Evolutionary conservation across 2,113 vertebrate genomes (phyloP), one percentile per base, ranked within the genome.

Genomic region (Burhinus oedicnemus): DNA sequence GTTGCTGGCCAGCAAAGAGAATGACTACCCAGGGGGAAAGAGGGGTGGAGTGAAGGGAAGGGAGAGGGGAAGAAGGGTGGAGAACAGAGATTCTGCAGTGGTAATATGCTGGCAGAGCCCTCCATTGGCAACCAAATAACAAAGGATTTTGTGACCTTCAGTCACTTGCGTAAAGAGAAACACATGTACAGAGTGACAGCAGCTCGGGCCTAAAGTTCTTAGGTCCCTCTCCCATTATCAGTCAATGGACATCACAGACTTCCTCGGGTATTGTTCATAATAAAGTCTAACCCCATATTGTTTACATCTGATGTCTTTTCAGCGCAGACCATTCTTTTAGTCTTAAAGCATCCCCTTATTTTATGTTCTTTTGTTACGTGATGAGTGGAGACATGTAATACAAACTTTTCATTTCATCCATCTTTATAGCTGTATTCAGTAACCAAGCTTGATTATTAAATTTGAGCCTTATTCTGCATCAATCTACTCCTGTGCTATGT

Each of bases 381-480:
- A 92, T 82, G 78, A 95, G 89, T 78, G 87, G 80, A 96, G 96
- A 94, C 77, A 92, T 65, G 87, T 64, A 93, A 94, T 96, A 89
- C 72, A 93, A 94, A 91, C 72, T 82, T 96, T 95, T 97, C 93
- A 94, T 96, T 71, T 69, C 65, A 90, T 94, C 94, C 84, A 64
- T 97, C 94, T 97, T 97, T 95, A 93, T 70, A 90, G 95, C 89
- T 94, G 83, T 88, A 92, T 88, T 97, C 70, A 90, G 97, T 96
- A 97, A 97, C 95, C 40, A 54, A 95, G 82, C 42, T 44, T 91
- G 95, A 96, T 97, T 97, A 96, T 98, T 96, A 92, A 96, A 96
- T 97, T 94, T 85, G 97, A 98, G 94, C 92, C 86, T 97, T 95
- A 93, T 97, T 95, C 91, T 92, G 86, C 87, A 87, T 95, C 93